These are phyloP conservation scores for Carapus acus DNA, from an alignment of 2,797 vertebrate genomes.

Conservation along the genomic window DNA sequence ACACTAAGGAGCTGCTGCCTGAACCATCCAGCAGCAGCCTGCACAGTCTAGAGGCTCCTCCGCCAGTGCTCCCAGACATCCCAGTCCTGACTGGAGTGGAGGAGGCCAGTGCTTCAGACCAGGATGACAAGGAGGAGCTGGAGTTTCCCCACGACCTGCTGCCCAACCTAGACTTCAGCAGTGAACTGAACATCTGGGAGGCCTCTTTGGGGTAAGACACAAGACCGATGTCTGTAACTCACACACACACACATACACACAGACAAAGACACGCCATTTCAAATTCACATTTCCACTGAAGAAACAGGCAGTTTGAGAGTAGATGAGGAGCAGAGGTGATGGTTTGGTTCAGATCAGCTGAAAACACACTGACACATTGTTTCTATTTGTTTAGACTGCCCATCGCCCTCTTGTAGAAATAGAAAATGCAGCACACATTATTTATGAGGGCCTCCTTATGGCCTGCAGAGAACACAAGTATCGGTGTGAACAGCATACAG, in stretches of 20 bases:
- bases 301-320: neutral
- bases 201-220: conserved; percentile 67
- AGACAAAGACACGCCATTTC: neutral
- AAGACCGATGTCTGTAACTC: too few species aligned
- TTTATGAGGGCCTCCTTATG: too few species aligned
- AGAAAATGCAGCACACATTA: neutral
- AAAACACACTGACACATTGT: conserved; percentile 14
- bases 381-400: conserved; percentile 12
- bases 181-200: conserved; percentile 76
- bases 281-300: neutral
- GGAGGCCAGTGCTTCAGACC: conserved; percentile 40
- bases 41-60: conserved; percentile 42
- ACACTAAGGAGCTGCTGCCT: conserved; percentile 33
- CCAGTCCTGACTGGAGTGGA: conserved; percentile 56
- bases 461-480: too few species aligned
- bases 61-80: conserved; percentile 52
- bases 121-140: conserved; percentile 66
- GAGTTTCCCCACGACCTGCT: conserved; percentile 79
- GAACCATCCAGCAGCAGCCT: conserved; percentile 39
- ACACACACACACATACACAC: neutral
- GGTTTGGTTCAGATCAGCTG: neutral
- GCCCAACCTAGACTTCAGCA: conserved; percentile 76
- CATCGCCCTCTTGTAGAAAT: conserved; percentile 2
- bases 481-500: too few species aligned
- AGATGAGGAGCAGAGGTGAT: conserved; percentile 6